Evolutionary conservation across 2,797 vertebrate genomes (phyloP), one percentile per base, ranked within the genome.

Genomic region (Scleropages formosus): DNA sequence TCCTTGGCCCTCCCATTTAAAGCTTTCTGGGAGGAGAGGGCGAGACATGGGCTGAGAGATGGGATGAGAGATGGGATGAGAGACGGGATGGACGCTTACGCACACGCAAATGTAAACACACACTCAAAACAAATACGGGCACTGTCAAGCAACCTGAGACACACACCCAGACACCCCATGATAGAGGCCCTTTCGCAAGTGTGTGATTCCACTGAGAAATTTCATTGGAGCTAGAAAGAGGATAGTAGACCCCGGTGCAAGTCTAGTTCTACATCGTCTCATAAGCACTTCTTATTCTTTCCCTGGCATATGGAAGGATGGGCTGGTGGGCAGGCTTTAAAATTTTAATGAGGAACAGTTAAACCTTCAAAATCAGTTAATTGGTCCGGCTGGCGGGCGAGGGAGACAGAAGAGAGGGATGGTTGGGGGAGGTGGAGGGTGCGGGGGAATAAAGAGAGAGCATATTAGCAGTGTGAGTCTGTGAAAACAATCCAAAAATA

Each of bases 311-410:
- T 39, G 61, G 58, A 56, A 47, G 39, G 49, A 53, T 39, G 73
- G 62, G 63, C 16, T 58, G 51, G 79, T 87, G 75, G 87, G 87
- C 85, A 83, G 86, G 78, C 84, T 78, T 80, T 87, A 4, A 91
- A 87, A 87, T 76, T 91, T 90, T 87, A 68, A 90, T 88, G 88
- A 75, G 72, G 74, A 75, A 58, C 74, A 68, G 64, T 75, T 75
- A 75, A 75, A 67, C 74, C 74, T 75, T 75, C 64, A 68, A 68
- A 75, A 75, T 59, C 51, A 53, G 63, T 75, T 75, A 75, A 75
- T 58, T 75, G 74, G 63, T 66, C 73, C 15, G 53, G 53, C 74
- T 75, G 64, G 73, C 26, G 51, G 56, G 70, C 31, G 26, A 61
- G 27, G 62, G 26, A 74, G 73, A 74, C 72, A 66, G 49, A 44